Percentiles rank a stretch among this genome's conserved stretches.
These are phyloP conservation scores for Podilymbus podiceps DNA, from an alignment of 2,113 vertebrate genomes.

Conservation along the genomic window DNA sequence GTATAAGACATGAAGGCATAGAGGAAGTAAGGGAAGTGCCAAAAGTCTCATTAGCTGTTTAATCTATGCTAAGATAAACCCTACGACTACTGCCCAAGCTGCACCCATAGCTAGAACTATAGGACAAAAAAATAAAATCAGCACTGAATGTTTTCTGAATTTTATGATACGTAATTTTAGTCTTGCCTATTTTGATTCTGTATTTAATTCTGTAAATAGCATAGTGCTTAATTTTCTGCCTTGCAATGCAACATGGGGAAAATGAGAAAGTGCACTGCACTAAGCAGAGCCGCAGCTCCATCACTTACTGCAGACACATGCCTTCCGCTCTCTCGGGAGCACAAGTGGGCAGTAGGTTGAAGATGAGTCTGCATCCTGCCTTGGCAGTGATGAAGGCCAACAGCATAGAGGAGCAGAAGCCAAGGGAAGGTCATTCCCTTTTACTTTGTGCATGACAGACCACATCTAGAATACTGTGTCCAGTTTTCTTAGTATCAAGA, in stretches of 20 bases:
- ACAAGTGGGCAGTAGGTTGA: background rate
- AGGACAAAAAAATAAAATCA: background rate
- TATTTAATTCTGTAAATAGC: background rate
- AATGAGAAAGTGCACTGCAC: background rate
- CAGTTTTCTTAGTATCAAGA: background rate
- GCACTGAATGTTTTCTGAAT: background rate
- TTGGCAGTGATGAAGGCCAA: background rate
- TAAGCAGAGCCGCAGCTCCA: background rate
- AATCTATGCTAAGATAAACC: background rate
- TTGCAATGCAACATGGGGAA: background rate
- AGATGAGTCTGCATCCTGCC: background rate
- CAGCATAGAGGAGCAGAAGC: background rate
- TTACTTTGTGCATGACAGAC: background rate
- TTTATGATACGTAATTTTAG: background rate
- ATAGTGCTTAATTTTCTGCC: background rate
- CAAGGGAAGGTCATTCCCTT: background rate
- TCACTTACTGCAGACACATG: background rate
- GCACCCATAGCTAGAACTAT: background rate
- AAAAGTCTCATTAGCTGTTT: too few relatives aligned
- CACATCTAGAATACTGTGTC: background rate
- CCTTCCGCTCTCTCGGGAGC: background rate
- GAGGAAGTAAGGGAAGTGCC: background rate
- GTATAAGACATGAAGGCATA: background rate
- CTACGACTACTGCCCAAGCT: background rate
- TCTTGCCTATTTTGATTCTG: background rate